Evolutionary conservation across 2,797 vertebrate species (phyloP).

Genomic region (Poeciliopsis paucimaculata): DNA sequence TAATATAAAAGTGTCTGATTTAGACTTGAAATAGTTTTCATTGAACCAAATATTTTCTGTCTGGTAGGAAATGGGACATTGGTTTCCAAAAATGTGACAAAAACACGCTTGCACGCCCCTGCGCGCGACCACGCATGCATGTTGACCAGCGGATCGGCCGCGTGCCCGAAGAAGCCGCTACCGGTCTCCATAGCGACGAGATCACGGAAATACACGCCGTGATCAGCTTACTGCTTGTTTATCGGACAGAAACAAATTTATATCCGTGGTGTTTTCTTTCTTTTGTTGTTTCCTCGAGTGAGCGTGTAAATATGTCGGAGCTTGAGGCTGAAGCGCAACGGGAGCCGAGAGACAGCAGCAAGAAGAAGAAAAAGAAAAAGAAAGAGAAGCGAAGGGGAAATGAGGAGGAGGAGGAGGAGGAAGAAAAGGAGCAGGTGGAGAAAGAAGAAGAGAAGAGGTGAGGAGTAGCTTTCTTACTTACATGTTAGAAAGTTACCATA

Average conservation of each 20-base stretch:
- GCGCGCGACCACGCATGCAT: slow-evolving; percentile 18
- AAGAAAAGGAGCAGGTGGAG: slow-evolving; percentile 9
- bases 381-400: slow-evolving; percentile 27
- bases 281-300: background rate
- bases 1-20: background rate
- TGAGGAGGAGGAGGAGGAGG: slow-evolving; percentile 27
- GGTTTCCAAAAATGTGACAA: background rate
- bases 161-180: slow-evolving; percentile 36
- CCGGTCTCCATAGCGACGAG: slow-evolving; percentile 61
- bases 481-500: background rate
- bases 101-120: slow-evolving; percentile 7
- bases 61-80: background rate
- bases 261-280: background rate
- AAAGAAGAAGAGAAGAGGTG: slow-evolving; percentile 49
- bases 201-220: slow-evolving; percentile 65
- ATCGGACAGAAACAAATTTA: slow-evolving; percentile 8
- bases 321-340: slow-evolving; percentile 25
- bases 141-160: background rate
- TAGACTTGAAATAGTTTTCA: background rate
- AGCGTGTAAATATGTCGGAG: slow-evolving; percentile 56
- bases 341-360: slow-evolving; percentile 28
- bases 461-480: slow-evolving; percentile 14
- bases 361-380: slow-evolving; percentile 28
- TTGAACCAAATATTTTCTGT: background rate
- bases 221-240: slow-evolving; percentile 46